phyloP scores from a whole-genome alignment of 2,888 invertebrate species.

The Ectropis crepuscularia region DNA sequence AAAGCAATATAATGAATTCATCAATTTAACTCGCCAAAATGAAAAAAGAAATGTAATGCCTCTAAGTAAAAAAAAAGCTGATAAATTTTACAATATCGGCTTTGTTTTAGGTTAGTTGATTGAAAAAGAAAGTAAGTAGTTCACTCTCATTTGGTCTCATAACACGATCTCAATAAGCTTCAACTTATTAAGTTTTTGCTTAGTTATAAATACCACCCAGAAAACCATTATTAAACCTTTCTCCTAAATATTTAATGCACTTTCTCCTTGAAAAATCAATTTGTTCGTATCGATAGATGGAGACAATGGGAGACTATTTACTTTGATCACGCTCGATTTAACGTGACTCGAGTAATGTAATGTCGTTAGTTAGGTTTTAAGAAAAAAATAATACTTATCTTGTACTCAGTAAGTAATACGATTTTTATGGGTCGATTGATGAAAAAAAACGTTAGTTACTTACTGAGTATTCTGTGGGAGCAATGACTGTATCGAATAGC shows the following conservation, averaged over 20 bases:
- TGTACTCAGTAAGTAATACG: no score
- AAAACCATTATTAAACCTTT: slow-evolving; percentile 49
- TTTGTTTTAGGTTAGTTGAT: no score
- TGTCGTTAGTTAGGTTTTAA: neutral
- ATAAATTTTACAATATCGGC: no score
- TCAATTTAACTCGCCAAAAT: no score
- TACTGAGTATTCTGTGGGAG: no score
- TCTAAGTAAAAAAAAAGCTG: no score
- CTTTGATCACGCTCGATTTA: slow-evolving; percentile 47
- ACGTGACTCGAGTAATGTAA: neutral
- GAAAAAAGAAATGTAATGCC: no score
- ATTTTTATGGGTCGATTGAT: no score
- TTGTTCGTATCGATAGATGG: slow-evolving; percentile 55
- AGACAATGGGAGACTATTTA: slow-evolving; percentile 63
- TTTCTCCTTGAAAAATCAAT: slow-evolving; percentile 71
- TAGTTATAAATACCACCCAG: slow-evolving; percentile 17
- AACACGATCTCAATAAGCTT: slow-evolving; percentile 10
- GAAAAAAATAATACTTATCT: neutral
- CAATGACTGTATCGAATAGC: no score
- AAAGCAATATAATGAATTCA: no score
- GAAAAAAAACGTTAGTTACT: no score
- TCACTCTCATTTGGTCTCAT: slow-evolving; percentile 14
- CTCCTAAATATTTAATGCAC: slow-evolving; percentile 58
- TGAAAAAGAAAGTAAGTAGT: neutral
- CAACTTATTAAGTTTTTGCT: slow-evolving; percentile 9